A percentile compares a stretch with the other conserved stretches of the same genome.
Conservation (phyloP, 1,140 invertebrate species). For the Sesamia nonagrioides region DNA sequence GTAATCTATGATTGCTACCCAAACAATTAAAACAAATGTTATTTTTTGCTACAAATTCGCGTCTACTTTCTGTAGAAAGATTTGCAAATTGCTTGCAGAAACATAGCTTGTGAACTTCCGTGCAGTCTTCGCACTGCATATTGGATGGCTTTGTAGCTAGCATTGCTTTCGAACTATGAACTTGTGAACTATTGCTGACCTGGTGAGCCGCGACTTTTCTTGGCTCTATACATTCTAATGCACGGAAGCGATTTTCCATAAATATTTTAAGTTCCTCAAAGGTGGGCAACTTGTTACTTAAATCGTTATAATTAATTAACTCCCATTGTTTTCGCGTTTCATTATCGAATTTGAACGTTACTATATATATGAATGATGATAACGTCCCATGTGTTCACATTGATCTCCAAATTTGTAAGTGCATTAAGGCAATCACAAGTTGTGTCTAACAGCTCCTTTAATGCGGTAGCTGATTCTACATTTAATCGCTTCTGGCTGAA, state of each 20-base stretch:
- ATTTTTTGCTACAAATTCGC: slow-evolving; percentile 32
- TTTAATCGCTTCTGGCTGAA: slow-evolving; percentile 7
- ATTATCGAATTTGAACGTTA: slow-evolving; percentile 40
- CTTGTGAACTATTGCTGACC: neutral
- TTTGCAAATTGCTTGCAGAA: slow-evolving; percentile 40
- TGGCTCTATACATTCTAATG: slow-evolving; percentile 18
- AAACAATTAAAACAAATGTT: slow-evolving; percentile 38
- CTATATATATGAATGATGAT: slow-evolving; percentile 51
- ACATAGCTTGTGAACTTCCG: slow-evolving; percentile 7
- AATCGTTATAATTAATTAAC: neutral
- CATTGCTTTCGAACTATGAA: neutral
- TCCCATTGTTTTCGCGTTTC: slow-evolving; percentile 49
- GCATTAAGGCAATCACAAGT: neutral
- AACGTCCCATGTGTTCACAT: slow-evolving; percentile 49
- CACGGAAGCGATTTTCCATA: slow-evolving; percentile 24
- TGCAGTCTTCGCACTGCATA: neutral
- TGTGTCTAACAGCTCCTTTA: no score
- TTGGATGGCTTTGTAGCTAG: slow-evolving; percentile 5
- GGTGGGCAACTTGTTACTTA: slow-evolving; percentile 42
- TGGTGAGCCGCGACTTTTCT: neutral
- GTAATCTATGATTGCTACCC: slow-evolving; percentile 4
- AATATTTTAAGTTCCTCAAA: slow-evolving; percentile 17
- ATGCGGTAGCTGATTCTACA: no score
- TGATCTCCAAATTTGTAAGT: slow-evolving; percentile 20
- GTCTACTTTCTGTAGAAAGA: neutral